Base-by-base conservation (phyloP, 2,888 invertebrate species). In the Apocheima hispidaria region DNA sequence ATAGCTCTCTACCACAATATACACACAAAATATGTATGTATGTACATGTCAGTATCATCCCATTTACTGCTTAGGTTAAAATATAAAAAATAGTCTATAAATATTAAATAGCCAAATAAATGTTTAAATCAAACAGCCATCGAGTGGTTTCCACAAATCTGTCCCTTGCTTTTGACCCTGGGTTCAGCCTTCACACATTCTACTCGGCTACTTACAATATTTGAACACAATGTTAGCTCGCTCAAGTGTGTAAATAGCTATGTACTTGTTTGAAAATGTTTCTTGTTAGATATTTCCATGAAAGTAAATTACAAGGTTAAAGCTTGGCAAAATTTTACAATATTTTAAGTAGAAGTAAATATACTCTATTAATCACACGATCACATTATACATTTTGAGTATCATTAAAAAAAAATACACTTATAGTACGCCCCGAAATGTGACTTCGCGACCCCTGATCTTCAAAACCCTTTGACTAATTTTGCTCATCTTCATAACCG, bases 161-260 rank as follows among this genome's bases (percentile, higher is more conserved):
- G 65, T 65, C 65, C 65, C 63, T 56, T 63, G 43, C 44, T 40
- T 44, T 23, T 56, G 85, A 74, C 86, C 86, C 67, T 84, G 84
- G 75, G 73, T 68, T 58, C 64, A 75, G 77, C 86, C 87, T 86
- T 87, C 86, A 77, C 82, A 84, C 85, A 84, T 83, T 84, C 84
- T 83, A 83, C 46, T 18, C 43, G 43, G 4, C 41, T 26, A 4
- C 36, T 71, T 65, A 68, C 67, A 74, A 69, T 76, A 71, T 79
- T 79, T 75, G 71, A 63, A 69, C 69, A 72, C 62, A 50, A 65
- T 73, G 63, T 79, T 74, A 74, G 78, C 68, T 61, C 35, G 74
- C 44, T 60, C 54, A 57, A 61, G 51, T 62, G 65, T 63, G 67
- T 68, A 67, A 68, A 68, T 61, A 63, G 9, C 41, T 53, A 54